Percentiles rank a stretch among this genome's conserved stretches.
Evolutionary conservation across 2,797 vertebrate genomes (phyloP).

Genomic region (Babyrousa celebensis): DNA sequence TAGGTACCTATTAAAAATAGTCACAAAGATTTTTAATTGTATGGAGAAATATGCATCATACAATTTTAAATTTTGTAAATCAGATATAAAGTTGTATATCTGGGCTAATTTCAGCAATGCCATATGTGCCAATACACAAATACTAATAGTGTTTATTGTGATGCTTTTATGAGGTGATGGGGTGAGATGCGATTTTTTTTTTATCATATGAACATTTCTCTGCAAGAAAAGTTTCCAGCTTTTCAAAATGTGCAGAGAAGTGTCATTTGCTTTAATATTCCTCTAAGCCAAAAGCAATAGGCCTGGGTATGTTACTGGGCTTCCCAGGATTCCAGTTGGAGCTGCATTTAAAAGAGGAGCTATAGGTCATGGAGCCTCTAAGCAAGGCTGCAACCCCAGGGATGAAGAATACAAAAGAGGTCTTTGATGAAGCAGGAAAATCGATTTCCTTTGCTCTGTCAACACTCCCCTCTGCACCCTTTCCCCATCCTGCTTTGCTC

Average conservation of each 20-base stretch:
- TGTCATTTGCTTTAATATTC: background rate
- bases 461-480: too few relatives aligned
- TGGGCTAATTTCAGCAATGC: background rate
- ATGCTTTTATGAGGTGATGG: background rate
- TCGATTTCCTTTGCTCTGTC: background rate
- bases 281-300: background rate
- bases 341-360: background rate
- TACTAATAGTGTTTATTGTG: background rate
- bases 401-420: background rate
- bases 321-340: background rate
- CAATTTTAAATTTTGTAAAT: background rate
- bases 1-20: background rate
- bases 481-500: background rate
- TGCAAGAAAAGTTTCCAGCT: background rate
- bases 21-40: constrained; percentile 35
- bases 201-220: background rate
- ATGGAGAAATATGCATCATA: constrained; percentile 7
- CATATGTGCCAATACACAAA: background rate
- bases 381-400: background rate
- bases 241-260: background rate
- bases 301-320: background rate
- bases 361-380: background rate
- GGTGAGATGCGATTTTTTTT: background rate
- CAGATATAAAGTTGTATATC: constrained; percentile 12
- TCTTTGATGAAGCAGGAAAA: background rate